Percentiles rank a stretch among this genome's conserved stretches.
phyloP scores from a whole-genome alignment of 92 coral and sea anemone genomes.

The Porites evermanni region DNA sequence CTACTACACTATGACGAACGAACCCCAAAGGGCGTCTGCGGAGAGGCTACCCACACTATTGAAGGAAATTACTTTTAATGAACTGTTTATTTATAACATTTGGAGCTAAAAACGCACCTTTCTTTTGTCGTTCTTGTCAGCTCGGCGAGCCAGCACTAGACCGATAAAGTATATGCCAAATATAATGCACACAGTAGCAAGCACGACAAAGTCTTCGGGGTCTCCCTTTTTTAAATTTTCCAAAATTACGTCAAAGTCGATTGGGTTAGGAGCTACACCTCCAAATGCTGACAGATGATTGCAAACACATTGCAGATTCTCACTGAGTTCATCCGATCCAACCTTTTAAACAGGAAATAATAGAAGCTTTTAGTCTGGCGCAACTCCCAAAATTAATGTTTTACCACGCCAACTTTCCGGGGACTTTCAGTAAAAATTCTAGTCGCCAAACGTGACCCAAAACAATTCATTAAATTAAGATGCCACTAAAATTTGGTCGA shows the following conservation, averaged over 20 bases:
- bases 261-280: constrained; percentile 42
- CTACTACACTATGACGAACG: no score
- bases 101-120: background rate
- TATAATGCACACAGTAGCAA: constrained; percentile 50
- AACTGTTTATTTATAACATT: constrained; percentile 32
- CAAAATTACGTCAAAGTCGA: constrained; percentile 10
- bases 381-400: no score
- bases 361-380: background rate
- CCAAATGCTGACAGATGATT: background rate
- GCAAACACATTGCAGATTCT: constrained; percentile 9
- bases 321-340: background rate
- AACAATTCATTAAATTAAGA: no score
- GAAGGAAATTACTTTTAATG: no score
- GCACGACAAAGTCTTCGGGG: constrained; percentile 76
- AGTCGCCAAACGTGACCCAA: no score
- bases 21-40: no score
- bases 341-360: background rate
- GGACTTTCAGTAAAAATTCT: no score
- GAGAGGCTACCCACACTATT: no score
- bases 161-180: constrained; percentile 21
- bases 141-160: background rate
- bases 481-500: no score
- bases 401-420: no score
- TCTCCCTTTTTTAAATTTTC: constrained; percentile 38
- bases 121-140: constrained; percentile 1